Percentiles rank a stretch among this genome's conserved stretches.
Evolutionary conservation across 2,888 invertebrate species (phyloP).

Genomic region (Amphipyra tragopoginis): DNA sequence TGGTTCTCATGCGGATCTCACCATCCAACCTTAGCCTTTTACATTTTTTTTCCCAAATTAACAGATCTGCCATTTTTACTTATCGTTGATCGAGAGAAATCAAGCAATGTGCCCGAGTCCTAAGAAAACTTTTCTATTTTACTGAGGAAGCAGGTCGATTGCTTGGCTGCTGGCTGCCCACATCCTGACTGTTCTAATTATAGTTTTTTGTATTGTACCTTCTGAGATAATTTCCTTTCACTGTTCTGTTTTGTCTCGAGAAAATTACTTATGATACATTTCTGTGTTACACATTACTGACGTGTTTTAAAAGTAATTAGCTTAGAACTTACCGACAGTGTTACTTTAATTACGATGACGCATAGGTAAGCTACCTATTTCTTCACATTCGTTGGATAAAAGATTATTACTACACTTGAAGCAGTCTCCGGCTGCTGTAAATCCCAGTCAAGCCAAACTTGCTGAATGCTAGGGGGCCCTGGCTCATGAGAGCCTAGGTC

Average conservation of each 20-base stretch:
- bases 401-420: too few relatives aligned
- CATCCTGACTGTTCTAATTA: slow-evolving; percentile 39
- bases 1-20: too few relatives aligned
- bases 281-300: not conserved
- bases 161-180: slow-evolving; percentile 4
- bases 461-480: too few relatives aligned
- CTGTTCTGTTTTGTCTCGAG: slow-evolving; percentile 7
- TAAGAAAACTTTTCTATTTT: slow-evolving; percentile 13
- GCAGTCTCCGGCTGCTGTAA: too few relatives aligned
- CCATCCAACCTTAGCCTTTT: too few relatives aligned
- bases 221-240: slow-evolving; percentile 32
- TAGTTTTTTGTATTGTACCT: slow-evolving; percentile 15
- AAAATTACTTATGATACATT: not conserved
- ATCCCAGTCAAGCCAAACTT: too few relatives aligned
- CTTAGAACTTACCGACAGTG: not conserved
- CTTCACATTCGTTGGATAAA: too few relatives aligned
- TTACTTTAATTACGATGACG: too few relatives aligned
- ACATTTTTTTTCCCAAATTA: too few relatives aligned
- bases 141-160: slow-evolving; percentile 36
- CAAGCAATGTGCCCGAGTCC: not conserved
- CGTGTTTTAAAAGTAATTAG: not conserved
- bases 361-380: too few relatives aligned
- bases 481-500: too few relatives aligned
- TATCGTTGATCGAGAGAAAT: not conserved
- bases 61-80: too few relatives aligned